These are phyloP conservation scores for Lerista edwardsae DNA, from an alignment of 2,797 vertebrate species.

Conservation along the genomic window DNA sequence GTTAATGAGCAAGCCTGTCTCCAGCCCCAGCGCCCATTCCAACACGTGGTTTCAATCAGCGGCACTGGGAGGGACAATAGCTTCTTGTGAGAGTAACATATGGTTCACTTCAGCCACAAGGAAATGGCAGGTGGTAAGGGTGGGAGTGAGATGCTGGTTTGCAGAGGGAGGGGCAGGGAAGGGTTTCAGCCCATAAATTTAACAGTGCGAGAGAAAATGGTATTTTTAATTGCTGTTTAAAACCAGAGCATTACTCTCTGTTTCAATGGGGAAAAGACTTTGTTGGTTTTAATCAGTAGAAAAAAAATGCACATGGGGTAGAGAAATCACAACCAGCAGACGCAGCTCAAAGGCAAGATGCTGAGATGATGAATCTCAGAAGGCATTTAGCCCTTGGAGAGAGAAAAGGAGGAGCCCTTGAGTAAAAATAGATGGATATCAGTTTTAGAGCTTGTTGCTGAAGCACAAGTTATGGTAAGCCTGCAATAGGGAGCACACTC, in stretches of 20 bases:
- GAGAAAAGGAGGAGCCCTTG: background rate
- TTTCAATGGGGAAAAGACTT: background rate
- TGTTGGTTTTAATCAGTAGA: background rate
- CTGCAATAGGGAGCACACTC: background rate
- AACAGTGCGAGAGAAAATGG: background rate
- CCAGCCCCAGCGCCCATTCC: constrained; percentile 22
- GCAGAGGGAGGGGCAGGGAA: background rate
- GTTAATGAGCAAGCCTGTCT: constrained; percentile 54
- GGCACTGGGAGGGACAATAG: constrained; percentile 60
- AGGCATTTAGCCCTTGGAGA: background rate
- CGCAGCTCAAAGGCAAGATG: background rate
- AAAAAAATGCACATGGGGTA: background rate
- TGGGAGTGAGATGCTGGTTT: constrained; percentile 3
- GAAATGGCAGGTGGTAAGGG: constrained; percentile 55
- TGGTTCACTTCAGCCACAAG: constrained; percentile 41
- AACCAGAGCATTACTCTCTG: background rate
- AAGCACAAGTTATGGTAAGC: background rate
- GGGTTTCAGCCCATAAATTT: background rate
- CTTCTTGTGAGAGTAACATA: constrained; percentile 44
- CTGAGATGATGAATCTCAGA: background rate
- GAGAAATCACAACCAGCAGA: accelerated
- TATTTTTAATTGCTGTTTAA: background rate
- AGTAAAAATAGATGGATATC: background rate
- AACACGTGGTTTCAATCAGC: constrained; percentile 73
- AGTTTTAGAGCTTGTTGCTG: background rate